Evolutionary conservation across 1,140 invertebrate genomes (phyloP).

Genomic region (Diorhabda elongata): DNA sequence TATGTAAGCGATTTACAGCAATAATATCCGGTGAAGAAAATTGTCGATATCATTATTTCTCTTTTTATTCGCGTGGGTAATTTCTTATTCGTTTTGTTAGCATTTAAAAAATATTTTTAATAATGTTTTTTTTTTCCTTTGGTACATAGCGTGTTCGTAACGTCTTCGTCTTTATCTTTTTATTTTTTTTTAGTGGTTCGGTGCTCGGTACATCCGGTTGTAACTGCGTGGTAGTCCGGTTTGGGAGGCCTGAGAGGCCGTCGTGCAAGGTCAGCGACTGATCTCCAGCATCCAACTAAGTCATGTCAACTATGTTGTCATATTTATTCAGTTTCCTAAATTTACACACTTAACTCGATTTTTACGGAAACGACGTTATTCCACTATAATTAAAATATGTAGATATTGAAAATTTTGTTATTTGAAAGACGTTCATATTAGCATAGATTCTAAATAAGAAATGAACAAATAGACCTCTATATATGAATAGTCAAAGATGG

Average conservation of each 20-base stretch:
- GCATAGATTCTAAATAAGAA: no score
- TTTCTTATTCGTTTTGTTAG: neutral
- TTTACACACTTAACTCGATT: no score
- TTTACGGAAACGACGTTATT: no score
- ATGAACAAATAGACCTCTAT: no score
- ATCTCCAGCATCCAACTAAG: constrained; percentile 16
- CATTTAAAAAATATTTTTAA: neutral
- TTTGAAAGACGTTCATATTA: no score
- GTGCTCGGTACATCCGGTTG: constrained; percentile 12
- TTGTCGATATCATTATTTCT: no score
- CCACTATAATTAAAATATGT: no score
- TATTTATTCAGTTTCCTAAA: neutral
- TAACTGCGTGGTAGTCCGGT: constrained; percentile 15
- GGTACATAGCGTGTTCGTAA: neutral
- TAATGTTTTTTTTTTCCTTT: neutral
- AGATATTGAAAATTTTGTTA: no score
- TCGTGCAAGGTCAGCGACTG: constrained; percentile 15
- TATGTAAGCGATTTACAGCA: no score
- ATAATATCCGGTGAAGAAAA: no score
- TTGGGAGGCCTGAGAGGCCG: constrained; percentile 15
- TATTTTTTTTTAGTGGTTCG: constrained; percentile 10
- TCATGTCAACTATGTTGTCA: neutral
- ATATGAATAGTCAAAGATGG: no score
- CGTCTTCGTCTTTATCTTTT: neutral
- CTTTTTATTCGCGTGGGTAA: no score